Evolutionary conservation across 1,140 invertebrate genomes (phyloP).

Genomic region (Sycophila sp.): DNA sequence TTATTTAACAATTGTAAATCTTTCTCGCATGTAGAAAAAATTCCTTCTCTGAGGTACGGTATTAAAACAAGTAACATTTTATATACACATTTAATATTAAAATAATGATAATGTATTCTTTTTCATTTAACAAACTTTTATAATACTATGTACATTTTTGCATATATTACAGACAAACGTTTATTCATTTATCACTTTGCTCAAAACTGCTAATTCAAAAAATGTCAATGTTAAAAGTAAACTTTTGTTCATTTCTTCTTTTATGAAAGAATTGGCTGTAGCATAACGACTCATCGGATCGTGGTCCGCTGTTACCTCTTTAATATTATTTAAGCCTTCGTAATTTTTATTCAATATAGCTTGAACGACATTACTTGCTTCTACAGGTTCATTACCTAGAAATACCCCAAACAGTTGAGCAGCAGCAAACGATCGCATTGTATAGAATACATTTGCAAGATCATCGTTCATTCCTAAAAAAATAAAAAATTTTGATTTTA

Average conservation of each 20-base stretch:
- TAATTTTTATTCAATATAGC: neutral
- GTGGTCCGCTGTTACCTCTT: neutral
- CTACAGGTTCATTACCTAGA: constrained; percentile 14
- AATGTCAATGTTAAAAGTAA: constrained; percentile 13
- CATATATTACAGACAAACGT: neutral
- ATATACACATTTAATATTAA: no score
- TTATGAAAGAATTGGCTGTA: neutral
- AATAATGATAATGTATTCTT: neutral
- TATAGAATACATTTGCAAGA: neutral
- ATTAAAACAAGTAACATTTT: no score
- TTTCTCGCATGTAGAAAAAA: neutral
- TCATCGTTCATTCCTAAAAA: neutral
- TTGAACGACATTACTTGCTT: neutral
- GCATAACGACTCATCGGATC: neutral
- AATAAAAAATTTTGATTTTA: no score
- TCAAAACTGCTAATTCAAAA: constrained; percentile 17
- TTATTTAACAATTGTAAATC: neutral
- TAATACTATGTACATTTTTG: neutral
- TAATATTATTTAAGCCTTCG: neutral
- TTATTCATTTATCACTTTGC: neutral
- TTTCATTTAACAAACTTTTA: neutral
- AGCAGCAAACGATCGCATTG: neutral
- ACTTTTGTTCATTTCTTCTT: constrained; percentile 20
- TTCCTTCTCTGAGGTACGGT: no score
- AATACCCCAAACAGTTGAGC: constrained; percentile 11